Evolutionary conservation across 2,113 vertebrate species (phyloP).

Genomic region (Paraplagusia blochii): DNA sequence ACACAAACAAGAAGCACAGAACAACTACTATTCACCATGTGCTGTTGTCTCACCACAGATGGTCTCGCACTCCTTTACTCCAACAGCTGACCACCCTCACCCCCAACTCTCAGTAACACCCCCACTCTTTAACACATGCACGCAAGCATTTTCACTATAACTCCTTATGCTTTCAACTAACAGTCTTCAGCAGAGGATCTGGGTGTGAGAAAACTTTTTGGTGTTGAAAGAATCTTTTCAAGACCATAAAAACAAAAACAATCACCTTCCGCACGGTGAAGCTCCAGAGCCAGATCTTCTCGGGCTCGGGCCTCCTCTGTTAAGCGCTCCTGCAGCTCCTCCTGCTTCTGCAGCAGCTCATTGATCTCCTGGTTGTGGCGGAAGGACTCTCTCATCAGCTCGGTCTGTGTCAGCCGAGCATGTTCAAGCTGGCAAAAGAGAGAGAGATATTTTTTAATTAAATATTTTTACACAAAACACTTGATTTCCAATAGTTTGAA

Average conservation of each 20-base stretch:
- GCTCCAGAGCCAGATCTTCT: slow-evolving; percentile 90
- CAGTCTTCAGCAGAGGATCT: not conserved
- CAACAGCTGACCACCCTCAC: slow-evolving; percentile 53
- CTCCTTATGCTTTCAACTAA: slow-evolving; percentile 13
- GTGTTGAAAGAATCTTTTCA: not conserved
- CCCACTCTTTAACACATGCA: slow-evolving; percentile 8
- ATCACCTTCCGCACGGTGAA: slow-evolving; percentile 88
- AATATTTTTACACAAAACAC: not conserved
- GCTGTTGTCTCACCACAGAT: slow-evolving; percentile 39
- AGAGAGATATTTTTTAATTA: not conserved
- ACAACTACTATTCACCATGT: slow-evolving; percentile 26
- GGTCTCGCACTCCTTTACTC: slow-evolving; percentile 26
- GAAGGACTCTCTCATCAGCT: slow-evolving; percentile 91
- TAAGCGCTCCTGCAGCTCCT: slow-evolving; percentile 88
- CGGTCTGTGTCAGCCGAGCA: slow-evolving; percentile 89
- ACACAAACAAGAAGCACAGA: slow-evolving; percentile 4
- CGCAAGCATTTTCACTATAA: slow-evolving; percentile 26
- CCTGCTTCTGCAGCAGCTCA: slow-evolving; percentile 84
- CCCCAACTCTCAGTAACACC: slow-evolving; percentile 30
- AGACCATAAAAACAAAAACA: not conserved
- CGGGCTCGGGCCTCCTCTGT: slow-evolving; percentile 83
- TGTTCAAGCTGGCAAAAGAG: slow-evolving; percentile 84
- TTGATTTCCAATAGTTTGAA: not conserved
- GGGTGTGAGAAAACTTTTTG: not conserved
- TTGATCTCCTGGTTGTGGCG: slow-evolving; percentile 84